Evolutionary conservation across 23 tunicate species (phyloP).

Genomic region (Halocynthia aurantium): DNA sequence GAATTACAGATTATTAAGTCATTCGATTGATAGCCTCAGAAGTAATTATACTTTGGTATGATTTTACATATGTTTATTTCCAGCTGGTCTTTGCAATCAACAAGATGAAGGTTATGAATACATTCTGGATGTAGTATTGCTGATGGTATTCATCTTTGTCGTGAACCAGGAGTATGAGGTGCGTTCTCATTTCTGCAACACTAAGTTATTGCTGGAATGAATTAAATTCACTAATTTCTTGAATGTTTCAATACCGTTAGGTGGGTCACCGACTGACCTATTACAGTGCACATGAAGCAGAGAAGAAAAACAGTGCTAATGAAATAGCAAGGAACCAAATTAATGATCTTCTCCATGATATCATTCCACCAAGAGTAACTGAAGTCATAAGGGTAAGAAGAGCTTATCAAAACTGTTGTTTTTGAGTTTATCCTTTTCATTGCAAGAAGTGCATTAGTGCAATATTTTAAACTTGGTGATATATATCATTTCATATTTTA

Average conservation of each 20-base stretch:
- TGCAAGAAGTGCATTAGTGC: no score
- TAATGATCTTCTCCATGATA: conserved; percentile 46
- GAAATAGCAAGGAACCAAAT: conserved; percentile 25
- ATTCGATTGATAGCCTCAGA: no score
- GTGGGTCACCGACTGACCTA: conserved; percentile 43
- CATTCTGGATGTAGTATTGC: conserved; percentile 32
- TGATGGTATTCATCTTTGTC: conserved; percentile 38
- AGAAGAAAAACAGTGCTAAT: conserved; percentile 2
- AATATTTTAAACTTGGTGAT: no score
- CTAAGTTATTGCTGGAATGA: neutral
- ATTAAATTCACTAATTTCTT: neutral
- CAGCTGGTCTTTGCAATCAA: neutral
- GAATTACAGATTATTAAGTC: no score
- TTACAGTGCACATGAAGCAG: conserved; percentile 29
- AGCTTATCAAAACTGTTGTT: neutral
- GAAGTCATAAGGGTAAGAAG: conserved; percentile 35
- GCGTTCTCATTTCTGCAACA: neutral
- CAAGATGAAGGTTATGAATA: conserved; percentile 27
- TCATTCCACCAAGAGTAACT: conserved; percentile 75
- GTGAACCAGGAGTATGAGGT: conserved; percentile 72
- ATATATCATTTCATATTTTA: no score
- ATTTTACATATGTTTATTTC: no score
- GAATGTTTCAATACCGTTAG: conserved; percentile 15
- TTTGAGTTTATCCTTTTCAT: neutral
- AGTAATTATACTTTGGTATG: no score